phyloP scores from a whole-genome alignment of 2,888 invertebrate genomes.

The Leptogaster cylindrica region DNA sequence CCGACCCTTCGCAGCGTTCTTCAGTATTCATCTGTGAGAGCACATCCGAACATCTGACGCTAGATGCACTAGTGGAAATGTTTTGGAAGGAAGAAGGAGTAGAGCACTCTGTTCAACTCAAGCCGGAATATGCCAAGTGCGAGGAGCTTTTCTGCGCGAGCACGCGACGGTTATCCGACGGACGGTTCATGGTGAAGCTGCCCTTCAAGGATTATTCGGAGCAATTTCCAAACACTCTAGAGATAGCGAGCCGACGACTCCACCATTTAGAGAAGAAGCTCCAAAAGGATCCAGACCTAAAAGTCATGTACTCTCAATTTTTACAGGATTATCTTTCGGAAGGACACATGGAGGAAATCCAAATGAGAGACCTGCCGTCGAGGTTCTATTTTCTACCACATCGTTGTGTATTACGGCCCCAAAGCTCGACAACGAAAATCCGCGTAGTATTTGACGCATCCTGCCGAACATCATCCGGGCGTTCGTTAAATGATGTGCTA shows the following conservation, averaged over 20 bases:
- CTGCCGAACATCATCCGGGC: no score
- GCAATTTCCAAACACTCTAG: neutral
- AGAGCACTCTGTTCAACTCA: neutral
- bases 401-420: constrained; percentile 38
- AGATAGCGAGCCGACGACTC: neutral
- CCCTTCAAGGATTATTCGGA: neutral
- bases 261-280: neutral
- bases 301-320: constrained; percentile 29
- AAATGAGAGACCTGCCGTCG: neutral
- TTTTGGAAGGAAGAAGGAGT: neutral
- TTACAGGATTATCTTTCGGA: constrained; percentile 17
- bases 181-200: neutral
- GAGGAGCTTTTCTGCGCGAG: neutral
- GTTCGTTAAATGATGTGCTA: neutral
- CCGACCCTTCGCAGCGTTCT: no score
- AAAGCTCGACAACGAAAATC: constrained; percentile 39
- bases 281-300: neutral
- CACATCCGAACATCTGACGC: no score
- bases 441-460: constrained; percentile 41
- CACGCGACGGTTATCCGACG: neutral
- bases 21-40: neutral
- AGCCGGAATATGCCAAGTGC: neutral
- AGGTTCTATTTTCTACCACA: constrained; percentile 41
- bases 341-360: constrained; percentile 25
- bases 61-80: neutral